phyloP scores from a whole-genome alignment of 2,113 vertebrate genomes.

The Cettia cetti region DNA sequence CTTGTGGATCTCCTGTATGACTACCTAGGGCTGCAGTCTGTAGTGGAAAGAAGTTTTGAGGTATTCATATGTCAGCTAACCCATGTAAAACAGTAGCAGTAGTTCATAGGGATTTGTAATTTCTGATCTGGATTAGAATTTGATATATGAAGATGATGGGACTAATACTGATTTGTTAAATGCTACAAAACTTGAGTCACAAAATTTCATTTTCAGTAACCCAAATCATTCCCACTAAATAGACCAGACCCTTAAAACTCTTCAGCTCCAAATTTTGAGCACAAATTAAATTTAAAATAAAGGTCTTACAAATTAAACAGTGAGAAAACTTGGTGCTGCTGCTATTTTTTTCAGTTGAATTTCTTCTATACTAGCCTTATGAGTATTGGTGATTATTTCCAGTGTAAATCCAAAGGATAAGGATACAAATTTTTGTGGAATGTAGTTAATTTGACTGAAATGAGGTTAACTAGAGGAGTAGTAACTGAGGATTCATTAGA shows the following conservation, averaged over 20 bases:
- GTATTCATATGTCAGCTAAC: neutral
- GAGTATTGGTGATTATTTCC: neutral
- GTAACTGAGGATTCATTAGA: neutral
- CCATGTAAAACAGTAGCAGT: neutral
- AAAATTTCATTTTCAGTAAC: neutral
- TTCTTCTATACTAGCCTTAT: neutral
- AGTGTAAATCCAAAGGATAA: neutral
- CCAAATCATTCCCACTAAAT: accelerated
- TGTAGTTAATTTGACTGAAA: neutral
- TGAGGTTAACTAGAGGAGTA: neutral
- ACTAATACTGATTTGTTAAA: neutral
- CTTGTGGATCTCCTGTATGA: neutral
- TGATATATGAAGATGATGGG: neutral
- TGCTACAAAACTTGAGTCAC: neutral
- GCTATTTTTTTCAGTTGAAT: neutral
- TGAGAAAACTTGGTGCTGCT: neutral
- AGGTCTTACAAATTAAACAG: neutral
- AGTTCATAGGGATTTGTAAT: neutral
- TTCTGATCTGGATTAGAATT: neutral
- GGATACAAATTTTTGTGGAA: neutral
- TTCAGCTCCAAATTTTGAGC: neutral
- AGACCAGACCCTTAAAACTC: neutral
- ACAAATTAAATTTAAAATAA: neutral
- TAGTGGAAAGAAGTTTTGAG: neutral
- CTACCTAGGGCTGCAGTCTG: neutral